Base-by-base conservation (phyloP, 1,140 invertebrate genomes). In the Drosophila ficusphila region DNA sequence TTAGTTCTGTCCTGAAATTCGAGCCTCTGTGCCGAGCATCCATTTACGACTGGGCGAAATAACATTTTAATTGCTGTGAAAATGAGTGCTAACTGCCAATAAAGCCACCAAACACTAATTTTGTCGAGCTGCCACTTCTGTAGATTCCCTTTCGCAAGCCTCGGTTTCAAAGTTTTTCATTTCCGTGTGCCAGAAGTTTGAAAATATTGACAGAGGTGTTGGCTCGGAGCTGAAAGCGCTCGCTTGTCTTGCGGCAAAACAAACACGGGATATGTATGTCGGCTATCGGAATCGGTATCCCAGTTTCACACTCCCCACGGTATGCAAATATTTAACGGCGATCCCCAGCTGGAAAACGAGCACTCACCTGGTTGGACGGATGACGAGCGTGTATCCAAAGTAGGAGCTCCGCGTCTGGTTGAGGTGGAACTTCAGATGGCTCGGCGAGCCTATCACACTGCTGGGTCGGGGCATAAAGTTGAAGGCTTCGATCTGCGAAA, bases 341-440 rank as follows among this genome's bases (percentile, higher is more conserved):
- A 44, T 25, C n/a, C 6, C 1, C 21, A 14, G 12, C 39, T 27
- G 6, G 16, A 34, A 42, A 19, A 39, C 18, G 16, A 7, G n/a
- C n/a, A 64, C 89, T 89, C 60, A 90, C 89, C 89, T 90, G 29
- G 78, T 76, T n/a, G 52, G 38, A 14, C 90, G 88, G 49, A 91
- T 79, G 42, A 91, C 83, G 34, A 91, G 41, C 7, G 90, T 86
- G 51, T 72, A 91, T 57, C 88, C 90, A 53, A 91, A 91, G 41
- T 91, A 91, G 44, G 90, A 91, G 69, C 90, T 91, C 31, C 90
- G 79, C 9, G 53, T 52, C 68, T 91, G 79, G 3, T 88, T 74
- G 18, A 70, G 5, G 27, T 86, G 44, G 48, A 90, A 83, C 57
- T 76, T 78, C 11, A 79, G 57, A 44, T 83, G 18, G 25, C 49